These are phyloP conservation scores for Hydropotes inermis DNA, from an alignment of 2,113 vertebrate species.

Conservation along the genomic window DNA sequence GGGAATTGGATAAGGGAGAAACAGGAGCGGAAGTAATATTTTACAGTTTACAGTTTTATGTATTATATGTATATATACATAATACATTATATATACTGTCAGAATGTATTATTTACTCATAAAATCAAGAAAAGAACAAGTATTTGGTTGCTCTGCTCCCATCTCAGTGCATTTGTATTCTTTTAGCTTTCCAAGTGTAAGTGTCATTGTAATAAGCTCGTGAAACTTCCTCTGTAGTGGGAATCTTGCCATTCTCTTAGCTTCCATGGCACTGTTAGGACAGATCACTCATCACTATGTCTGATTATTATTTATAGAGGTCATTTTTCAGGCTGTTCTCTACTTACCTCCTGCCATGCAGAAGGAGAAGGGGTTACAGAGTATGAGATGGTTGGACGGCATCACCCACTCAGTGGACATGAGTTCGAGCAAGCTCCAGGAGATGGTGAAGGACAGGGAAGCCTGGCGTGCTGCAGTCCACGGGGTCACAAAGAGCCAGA, in stretches of 20 bases:
- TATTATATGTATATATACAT: rapidly evolving
- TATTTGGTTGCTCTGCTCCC: neutral
- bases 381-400: neutral
- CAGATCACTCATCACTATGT: neutral
- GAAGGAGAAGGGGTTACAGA: neutral
- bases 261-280: neutral
- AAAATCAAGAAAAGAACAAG: neutral
- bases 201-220: neutral
- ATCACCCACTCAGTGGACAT: neutral
- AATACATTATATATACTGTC: neutral
- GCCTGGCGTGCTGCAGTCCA: neutral
- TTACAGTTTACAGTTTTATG: neutral
- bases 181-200: neutral
- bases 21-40: neutral
- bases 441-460: neutral
- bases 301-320: neutral
- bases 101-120: neutral
- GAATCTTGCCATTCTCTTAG: neutral
- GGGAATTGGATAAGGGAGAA: neutral
- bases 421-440: neutral
- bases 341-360: neutral
- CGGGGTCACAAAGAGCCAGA: neutral
- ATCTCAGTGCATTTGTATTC: neutral
- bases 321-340: neutral
- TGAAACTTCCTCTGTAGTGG: neutral